Base-by-base conservation (phyloP, 2,113 vertebrate species). In the Actenoides hombroni region DNA sequence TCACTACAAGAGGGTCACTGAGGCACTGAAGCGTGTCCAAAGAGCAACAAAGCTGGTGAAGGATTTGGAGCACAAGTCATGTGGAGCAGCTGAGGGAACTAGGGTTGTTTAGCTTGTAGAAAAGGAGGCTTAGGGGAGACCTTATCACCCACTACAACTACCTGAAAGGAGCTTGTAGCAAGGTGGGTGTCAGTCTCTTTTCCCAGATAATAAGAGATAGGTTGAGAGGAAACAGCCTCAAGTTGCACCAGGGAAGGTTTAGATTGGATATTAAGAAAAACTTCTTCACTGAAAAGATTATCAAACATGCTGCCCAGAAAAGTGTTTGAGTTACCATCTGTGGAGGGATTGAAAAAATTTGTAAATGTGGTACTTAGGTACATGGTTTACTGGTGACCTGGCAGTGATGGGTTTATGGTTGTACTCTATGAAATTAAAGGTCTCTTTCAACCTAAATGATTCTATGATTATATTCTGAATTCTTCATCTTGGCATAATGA, bases 261-360 rank as follows among this genome's bases (percentile, higher is more conserved):
- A 51, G 31, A 14, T 16, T 80, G 35, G 15, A 37, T 48, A 18
- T 76, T 31, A 80, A 44, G 44, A 82, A 75, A 20, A 15, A 56
- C 19, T 40, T 60, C 16, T 82, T 56, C 19, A 44, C 61, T 8
- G 23, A 67, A 67, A 82, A 21, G 16, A 20, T 78, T 44, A 11
- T 64, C 18, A 65, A 53, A 9, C 39, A 24, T 8, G 33, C 59
- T 94, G 35, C 51, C 65, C 46, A 63, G 40, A 14, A 51, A 40
- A 61, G 33, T 1, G 51, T 16, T 13, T 16, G 11, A 86, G 48
- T 57, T 56, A 28, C 5, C 6, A 9, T 4, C 20, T 5, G 23
- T 48, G n/a, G 4, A 24, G 16, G 8, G 26, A 54, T 46, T 60
- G 40, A 61, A 23, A 37, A 85, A 17, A n/a, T 0, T 0, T 2